Base-by-base conservation (phyloP, 2,113 vertebrate genomes). In the Thamnophis sirtalis region DNA sequence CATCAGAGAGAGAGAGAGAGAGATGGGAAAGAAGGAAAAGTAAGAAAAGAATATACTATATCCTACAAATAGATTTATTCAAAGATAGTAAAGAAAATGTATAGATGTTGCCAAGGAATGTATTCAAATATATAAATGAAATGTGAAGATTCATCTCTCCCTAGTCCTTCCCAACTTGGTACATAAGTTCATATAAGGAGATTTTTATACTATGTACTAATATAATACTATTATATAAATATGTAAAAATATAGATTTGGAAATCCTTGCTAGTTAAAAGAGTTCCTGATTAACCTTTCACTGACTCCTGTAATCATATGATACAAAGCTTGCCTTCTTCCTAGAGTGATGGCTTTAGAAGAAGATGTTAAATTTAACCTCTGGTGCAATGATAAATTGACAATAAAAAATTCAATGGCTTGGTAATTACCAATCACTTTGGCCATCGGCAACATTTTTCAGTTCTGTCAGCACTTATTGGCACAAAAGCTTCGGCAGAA, bases 381-480 rank as follows among this genome's bases (percentile, higher is more conserved):
- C 98, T 98, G 97, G 98, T 97, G 97, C 98, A 96, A 98, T 99
- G 99, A 99, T 99, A 98, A 99, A 99, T 99, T 98, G 99, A 99
- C 98, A 99, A 99, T 98, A 98, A 98, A 98, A 98, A 99, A 99
- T 99, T 98, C 98, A 98, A 98, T 99, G 99, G 98, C 98, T 98
- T 98, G 98, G 98, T 99, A 99, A 99, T 99, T 99, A 99, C 98
- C 98, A 98, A 99, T 99, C 98, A 98, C 98, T 98, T 98, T 98
- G 98, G 98, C 98, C 98, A 98, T 97, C 96, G 96, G 98, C 97
- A 98, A 98, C 98, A 99, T 99, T 99, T 98, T 98, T 99, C 99
- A 99, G 98, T 98, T 98, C 98, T 98, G 99, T 98, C 98, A 99
- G 97, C 96, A 97, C 87, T 96, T 98, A 97, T 98, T 98, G 97